Evolutionary conservation across 2,113 vertebrate species (phyloP), one percentile per base, ranked within the genome.

Genomic region (Chaenogobius annularis): DNA sequence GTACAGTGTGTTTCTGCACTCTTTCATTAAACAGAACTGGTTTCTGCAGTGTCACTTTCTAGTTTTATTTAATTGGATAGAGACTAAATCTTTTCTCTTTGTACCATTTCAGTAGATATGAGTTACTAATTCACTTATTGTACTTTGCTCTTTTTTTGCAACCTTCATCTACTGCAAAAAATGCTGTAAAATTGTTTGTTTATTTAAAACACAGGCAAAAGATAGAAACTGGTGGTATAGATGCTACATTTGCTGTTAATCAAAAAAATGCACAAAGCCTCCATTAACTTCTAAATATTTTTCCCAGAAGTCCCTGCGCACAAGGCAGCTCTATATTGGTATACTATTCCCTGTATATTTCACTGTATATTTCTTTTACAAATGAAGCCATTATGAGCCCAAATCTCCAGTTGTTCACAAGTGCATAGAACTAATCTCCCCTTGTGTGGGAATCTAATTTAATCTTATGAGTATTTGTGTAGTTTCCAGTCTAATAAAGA

Each of bases 381-480:
- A 59, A 55, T 64, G 17, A 67, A 67, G 48, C 55, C 46, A 62
- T 40, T n/a, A 31, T 50, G 43, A 48, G 11, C 61, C 13, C 11
- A 68, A 15, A 44, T 61, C 15, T 47, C 37, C 26, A 23, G 52
- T 19, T 6, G 15, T 66, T 72, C n/a, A 35, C 43, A 40, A 61
- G 68, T 55, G 13, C 54, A 58, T 7, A n/a, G 17, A 72, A 56
- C 22, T 64, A n/a, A 74, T 77, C 43, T 48, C 12, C 66, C 12
- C 50, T 46, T 48, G 23, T 54, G 43, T 74, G 66, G 65, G 40
- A 54, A 63, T 22, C 37, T 43, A 66, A 35, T 66, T n/a, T 31
- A 56, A 62, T 58, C 40, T 56, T 46, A 59, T 63, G 11, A 66
- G 44, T 66, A 66, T 72, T 72, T 67, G n/a, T 67, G 55, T 44